Evolutionary conservation across 2,113 vertebrate species (phyloP).

Genomic region (Sinosuthora webbiana): DNA sequence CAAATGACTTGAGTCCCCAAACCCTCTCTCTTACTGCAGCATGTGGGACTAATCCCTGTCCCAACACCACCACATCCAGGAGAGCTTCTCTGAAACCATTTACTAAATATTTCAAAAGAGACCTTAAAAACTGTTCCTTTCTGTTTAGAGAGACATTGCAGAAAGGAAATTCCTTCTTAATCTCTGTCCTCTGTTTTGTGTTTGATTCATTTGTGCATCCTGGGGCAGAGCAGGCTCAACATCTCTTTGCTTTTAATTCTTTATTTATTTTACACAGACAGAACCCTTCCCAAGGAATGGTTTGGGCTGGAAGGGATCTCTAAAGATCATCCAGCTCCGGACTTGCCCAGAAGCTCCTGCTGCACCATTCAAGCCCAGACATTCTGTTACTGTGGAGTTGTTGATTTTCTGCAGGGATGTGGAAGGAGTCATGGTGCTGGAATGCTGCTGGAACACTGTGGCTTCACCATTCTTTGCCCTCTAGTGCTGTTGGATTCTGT

Average conservation of each 20-base stretch:
- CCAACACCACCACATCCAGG: background rate
- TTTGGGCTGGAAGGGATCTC: background rate
- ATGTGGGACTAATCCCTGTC: fast-evolving
- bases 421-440: background rate
- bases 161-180: background rate
- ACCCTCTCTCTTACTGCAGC: background rate
- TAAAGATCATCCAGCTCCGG: background rate
- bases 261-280: background rate
- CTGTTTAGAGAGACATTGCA: background rate
- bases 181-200: background rate
- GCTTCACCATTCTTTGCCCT: background rate
- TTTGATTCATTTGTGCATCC: background rate
- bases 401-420: background rate
- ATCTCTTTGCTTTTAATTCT: background rate
- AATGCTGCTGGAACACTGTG: background rate
- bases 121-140: background rate
- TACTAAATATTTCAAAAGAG: background rate
- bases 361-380: background rate
- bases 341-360: background rate
- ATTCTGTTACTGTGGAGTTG: background rate
- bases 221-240: background rate
- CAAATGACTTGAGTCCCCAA: background rate
- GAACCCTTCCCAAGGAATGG: background rate
- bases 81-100: background rate
- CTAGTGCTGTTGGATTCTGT: background rate